Percentiles rank a stretch among this genome's conserved stretches.
Conservation (phyloP, 2,797 vertebrate genomes). For the Picus viridis region DNA sequence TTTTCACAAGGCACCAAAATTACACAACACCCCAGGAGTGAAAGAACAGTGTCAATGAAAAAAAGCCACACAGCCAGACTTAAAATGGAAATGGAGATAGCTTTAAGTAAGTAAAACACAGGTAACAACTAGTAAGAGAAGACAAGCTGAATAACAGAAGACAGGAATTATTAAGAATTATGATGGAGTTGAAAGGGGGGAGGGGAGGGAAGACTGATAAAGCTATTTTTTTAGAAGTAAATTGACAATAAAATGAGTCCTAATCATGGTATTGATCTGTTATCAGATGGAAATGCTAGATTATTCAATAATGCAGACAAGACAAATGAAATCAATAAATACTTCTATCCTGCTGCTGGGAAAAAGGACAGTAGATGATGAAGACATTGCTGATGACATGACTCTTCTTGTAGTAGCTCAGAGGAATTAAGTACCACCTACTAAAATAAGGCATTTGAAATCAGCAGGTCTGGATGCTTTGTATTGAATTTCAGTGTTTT, state of each 20-base stretch:
- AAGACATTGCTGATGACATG: conserved; percentile 4
- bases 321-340: conserved; percentile 41
- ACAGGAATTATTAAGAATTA: neutral
- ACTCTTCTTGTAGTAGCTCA: neutral
- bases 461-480: neutral
- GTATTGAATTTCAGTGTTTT: neutral
- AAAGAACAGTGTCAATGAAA: neutral
- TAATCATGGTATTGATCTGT: conserved; percentile 5
- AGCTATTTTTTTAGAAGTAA: neutral
- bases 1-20: neutral
- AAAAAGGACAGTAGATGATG: neutral
- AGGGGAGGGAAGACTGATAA: neutral
- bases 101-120: neutral
- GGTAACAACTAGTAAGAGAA: neutral
- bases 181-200: neutral
- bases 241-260: conserved; percentile 2
- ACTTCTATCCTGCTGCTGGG: neutral
- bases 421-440: conserved; percentile 5
- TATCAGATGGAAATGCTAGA: conserved; percentile 15
- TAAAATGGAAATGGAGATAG: neutral
- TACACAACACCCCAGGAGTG: neutral
- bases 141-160: neutral
- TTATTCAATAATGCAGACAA: conserved; percentile 41
- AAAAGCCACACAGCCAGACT: neutral
- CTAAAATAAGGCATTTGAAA: conserved; percentile 8